A percentile compares a stretch with the other conserved stretches of the same genome.
Evolutionary conservation across 2,797 vertebrate genomes (phyloP).

Genomic region (Etheostoma perlongum): DNA sequence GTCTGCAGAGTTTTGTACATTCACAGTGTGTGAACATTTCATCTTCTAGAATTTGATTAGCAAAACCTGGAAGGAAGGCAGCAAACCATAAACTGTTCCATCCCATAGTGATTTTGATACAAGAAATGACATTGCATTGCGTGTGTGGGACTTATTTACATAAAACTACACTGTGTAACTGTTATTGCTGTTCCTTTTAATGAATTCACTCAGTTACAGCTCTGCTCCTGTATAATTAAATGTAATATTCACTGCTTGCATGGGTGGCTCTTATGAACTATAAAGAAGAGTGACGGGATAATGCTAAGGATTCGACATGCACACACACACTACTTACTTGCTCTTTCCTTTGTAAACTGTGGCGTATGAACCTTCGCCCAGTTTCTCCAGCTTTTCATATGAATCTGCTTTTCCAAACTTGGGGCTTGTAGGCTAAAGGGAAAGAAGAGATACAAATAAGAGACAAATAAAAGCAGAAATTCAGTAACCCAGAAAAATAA

Average conservation of each 20-base stretch:
- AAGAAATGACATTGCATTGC: constrained; percentile 23
- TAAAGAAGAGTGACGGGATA: constrained; percentile 22
- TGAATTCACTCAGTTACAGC: constrained; percentile 26
- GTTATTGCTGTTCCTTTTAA: constrained; percentile 38
- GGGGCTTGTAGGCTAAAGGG: constrained; percentile 92
- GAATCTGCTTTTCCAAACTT: constrained; percentile 99
- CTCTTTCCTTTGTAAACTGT: constrained; percentile 99
- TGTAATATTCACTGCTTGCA: constrained; percentile 40
- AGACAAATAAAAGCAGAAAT: constrained; percentile 31
- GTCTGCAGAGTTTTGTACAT: constrained; percentile 31
- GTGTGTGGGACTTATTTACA: constrained; percentile 35
- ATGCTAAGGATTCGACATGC: constrained; percentile 14
- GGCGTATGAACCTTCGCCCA: constrained; percentile 97
- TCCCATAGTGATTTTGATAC: constrained; percentile 40
- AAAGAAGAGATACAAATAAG: constrained; percentile 35
- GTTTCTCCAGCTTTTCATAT: constrained; percentile 97
- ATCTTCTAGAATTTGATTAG: constrained; percentile 61
- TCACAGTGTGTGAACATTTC: constrained; percentile 42
- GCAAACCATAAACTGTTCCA: constrained; percentile 13
- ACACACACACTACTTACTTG: constrained; percentile 89
- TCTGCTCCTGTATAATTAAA: constrained; percentile 37
- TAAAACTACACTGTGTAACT: constrained; percentile 28
- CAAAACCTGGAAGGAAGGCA: constrained; percentile 15
- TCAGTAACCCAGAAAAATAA: constrained; percentile 36
- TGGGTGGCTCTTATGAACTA: constrained; percentile 24